Evolutionary conservation across 2,797 vertebrate genomes (phyloP).

Genomic region (Enteromius fasciolatus): DNA sequence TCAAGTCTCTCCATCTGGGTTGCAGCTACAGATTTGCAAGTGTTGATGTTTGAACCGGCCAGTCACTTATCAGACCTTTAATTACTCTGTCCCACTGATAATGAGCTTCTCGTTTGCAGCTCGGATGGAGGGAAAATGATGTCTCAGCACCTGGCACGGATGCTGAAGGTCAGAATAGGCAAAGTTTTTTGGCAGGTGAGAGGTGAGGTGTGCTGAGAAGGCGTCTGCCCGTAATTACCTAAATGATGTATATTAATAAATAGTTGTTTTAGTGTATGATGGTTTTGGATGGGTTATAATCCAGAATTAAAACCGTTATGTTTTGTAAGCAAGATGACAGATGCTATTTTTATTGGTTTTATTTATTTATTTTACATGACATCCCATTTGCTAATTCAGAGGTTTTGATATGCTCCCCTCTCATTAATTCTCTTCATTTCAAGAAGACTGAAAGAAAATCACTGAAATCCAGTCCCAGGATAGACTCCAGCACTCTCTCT

Average conservation of each 20-base stretch:
- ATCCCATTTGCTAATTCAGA: not conserved
- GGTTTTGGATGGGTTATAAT: conserved; percentile 7
- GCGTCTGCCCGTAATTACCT: conserved; percentile 3
- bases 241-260: conserved; percentile 18
- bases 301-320: not conserved
- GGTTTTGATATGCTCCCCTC: not conserved
- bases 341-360: not conserved
- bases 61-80: conserved; percentile 38
- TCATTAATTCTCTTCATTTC: conserved; percentile 31
- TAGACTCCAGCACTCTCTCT: conserved; percentile 32
- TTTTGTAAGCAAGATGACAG: not conserved
- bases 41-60: conserved; percentile 18
- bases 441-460: conserved; percentile 18
- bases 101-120: conserved; percentile 35
- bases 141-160: conserved; percentile 29
- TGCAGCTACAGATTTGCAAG: conserved; percentile 22
- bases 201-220: not conserved
- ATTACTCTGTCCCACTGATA: conserved; percentile 27
- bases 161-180: conserved; percentile 30
- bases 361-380: not conserved
- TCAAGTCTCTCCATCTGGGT: conserved; percentile 38
- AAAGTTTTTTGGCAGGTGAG: conserved; percentile 9
- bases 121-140: conserved; percentile 12
- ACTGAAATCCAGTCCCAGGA: conserved; percentile 42
- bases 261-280: not conserved